phyloP scores from a whole-genome alignment of 2,888 invertebrate species.

The Heteromyza rotundicornis region DNA sequence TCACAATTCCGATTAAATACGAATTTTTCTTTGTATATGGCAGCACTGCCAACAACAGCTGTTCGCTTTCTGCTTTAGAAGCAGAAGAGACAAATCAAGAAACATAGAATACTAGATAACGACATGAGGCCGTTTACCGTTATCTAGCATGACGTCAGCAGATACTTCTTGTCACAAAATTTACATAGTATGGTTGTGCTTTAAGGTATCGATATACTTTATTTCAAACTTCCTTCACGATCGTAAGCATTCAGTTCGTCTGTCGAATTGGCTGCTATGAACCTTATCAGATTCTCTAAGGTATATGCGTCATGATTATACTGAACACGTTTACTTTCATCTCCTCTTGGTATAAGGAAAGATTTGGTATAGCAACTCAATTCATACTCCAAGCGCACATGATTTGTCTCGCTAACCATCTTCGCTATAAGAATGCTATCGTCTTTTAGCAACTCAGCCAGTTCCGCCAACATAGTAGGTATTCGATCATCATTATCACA shows the following conservation, averaged over 20 bases:
- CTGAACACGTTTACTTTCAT: constrained; percentile 27
- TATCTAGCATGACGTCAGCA: too few relatives aligned
- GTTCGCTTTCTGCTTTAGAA: too few relatives aligned
- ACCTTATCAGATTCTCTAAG: constrained; percentile 26
- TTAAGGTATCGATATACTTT: too few relatives aligned
- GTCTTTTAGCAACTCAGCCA: constrained; percentile 27
- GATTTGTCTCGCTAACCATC: constrained; percentile 31
- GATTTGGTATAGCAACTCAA: constrained; percentile 25
- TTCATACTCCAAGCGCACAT: constrained; percentile 33
- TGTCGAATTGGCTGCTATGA: constrained; percentile 24
- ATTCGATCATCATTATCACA: too few relatives aligned
- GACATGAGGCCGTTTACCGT: too few relatives aligned
- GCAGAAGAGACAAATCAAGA: too few relatives aligned
- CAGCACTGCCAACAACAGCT: too few relatives aligned
- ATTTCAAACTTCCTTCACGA: constrained; percentile 23
- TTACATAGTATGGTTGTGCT: too few relatives aligned
- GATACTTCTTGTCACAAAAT: too few relatives aligned
- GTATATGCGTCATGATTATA: constrained; percentile 11
- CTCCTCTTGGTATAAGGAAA: constrained; percentile 21
- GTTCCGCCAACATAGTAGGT: constrained; percentile 13
- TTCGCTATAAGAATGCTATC: constrained; percentile 32
- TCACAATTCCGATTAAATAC: too few relatives aligned
- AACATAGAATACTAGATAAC: too few relatives aligned
- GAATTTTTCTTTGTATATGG: too few relatives aligned
- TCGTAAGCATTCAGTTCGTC: constrained; percentile 26